A percentile compares a stretch with the other conserved stretches of the same genome.
Conservation (phyloP, 2,797 vertebrate species). For the Etheostoma nigrum region DNA sequence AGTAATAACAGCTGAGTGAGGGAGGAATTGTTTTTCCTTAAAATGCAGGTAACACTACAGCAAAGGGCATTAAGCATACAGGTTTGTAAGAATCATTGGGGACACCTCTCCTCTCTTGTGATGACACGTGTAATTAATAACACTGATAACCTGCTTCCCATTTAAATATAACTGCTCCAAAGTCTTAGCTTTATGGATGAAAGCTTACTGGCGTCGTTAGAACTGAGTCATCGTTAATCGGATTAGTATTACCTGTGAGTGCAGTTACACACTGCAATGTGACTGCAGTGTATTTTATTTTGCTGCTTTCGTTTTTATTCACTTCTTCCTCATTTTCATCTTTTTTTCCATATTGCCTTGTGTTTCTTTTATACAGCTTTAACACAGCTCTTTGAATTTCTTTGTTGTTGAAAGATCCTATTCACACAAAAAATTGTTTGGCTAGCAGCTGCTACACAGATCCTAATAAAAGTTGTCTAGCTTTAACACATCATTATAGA, state of each 20-base stretch:
- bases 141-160: background rate
- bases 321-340: background rate
- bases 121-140: background rate
- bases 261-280: background rate
- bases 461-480: background rate
- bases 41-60: no score
- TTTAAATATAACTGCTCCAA: background rate
- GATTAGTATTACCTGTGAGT: background rate
- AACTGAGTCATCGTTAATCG: background rate
- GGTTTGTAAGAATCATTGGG: no score
- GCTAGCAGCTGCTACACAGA: background rate
- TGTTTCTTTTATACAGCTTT: background rate
- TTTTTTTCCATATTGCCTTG: background rate
- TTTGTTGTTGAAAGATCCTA: background rate
- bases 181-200: no score
- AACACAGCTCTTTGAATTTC: background rate
- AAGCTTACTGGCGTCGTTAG: background rate
- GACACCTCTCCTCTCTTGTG: no score
- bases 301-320: background rate
- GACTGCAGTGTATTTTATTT: background rate
- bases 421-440: background rate
- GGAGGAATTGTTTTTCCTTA: no score
- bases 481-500: constrained; percentile 1
- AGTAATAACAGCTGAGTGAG: no score
- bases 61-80: no score